Evolutionary conservation across 2,113 vertebrate genomes (phyloP).

Genomic region (Natator depressus): DNA sequence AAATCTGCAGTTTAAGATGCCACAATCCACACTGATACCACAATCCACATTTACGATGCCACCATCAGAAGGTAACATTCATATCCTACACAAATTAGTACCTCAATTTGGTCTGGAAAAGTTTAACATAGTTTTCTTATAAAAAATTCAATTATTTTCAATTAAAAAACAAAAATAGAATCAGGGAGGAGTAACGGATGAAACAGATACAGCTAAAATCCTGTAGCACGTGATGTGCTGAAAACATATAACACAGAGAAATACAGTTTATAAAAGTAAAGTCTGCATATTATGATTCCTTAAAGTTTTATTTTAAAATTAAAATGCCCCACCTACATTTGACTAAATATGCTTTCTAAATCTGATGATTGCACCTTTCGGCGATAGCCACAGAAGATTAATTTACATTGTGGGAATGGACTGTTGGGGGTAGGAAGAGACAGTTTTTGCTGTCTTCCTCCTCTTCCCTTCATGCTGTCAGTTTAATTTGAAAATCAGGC

Average conservation of each 20-base stretch:
- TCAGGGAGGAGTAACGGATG: neutral
- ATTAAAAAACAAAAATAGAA: neutral
- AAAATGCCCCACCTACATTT: neutral
- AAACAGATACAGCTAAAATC: neutral
- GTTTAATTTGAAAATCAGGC: neutral
- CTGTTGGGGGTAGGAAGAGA: accelerated
- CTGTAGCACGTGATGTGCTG: neutral
- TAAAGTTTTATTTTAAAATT: neutral
- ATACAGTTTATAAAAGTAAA: neutral
- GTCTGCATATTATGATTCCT: neutral
- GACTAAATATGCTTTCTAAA: neutral
- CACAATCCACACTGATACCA: neutral
- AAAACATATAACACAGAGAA: neutral
- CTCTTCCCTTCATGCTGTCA: neutral
- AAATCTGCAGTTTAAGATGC: neutral
- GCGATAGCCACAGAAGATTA: accelerated
- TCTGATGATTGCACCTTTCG: neutral
- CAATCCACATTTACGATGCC: neutral
- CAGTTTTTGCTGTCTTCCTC: neutral
- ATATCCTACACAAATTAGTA: neutral
- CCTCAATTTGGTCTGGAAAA: neutral
- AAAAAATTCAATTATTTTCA: neutral
- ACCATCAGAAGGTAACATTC: neutral
- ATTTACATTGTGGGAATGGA: neutral
- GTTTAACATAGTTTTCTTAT: neutral